Evolutionary conservation across 2,888 invertebrate genomes (phyloP).

Genomic region (Melolontha melolontha): DNA sequence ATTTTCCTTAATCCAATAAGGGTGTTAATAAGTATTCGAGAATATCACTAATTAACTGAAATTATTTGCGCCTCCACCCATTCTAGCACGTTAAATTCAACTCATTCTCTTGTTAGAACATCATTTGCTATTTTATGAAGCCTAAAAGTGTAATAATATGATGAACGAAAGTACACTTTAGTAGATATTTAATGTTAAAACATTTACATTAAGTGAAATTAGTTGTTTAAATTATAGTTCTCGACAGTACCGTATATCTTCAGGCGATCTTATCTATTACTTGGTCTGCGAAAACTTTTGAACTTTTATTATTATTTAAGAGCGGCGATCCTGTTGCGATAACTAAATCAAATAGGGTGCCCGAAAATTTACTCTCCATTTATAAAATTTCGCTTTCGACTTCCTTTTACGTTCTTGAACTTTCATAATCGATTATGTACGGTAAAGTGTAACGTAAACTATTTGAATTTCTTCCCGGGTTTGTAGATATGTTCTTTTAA

Average conservation of each 20-base stretch:
- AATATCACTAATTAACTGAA: no score
- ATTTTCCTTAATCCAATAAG: no score
- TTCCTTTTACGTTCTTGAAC: constrained; percentile 7
- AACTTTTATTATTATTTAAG: constrained; percentile 41
- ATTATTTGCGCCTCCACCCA: no score
- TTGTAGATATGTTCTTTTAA: no score
- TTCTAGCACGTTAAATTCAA: no score
- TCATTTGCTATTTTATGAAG: no score
- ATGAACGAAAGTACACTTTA: background rate
- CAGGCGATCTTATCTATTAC: no score
- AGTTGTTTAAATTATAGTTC: constrained; percentile 31
- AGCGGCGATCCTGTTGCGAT: constrained; percentile 36
- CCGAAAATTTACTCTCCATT: constrained; percentile 36
- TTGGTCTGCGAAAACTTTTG: constrained; percentile 9
- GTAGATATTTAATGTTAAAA: constrained; percentile 8
- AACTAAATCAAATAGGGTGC: constrained; percentile 31
- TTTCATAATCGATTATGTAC: constrained; percentile 18
- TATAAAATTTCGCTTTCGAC: constrained; percentile 30
- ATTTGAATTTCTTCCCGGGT: constrained; percentile 6
- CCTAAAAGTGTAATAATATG: background rate
- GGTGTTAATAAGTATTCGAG: no score
- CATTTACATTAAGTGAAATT: constrained; percentile 4
- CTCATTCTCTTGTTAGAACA: no score
- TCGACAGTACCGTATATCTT: constrained; percentile 30
- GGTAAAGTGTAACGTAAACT: constrained; percentile 1